phyloP scores from a whole-genome alignment of 1,140 invertebrate genomes.

The Argopecten irradians region DNA sequence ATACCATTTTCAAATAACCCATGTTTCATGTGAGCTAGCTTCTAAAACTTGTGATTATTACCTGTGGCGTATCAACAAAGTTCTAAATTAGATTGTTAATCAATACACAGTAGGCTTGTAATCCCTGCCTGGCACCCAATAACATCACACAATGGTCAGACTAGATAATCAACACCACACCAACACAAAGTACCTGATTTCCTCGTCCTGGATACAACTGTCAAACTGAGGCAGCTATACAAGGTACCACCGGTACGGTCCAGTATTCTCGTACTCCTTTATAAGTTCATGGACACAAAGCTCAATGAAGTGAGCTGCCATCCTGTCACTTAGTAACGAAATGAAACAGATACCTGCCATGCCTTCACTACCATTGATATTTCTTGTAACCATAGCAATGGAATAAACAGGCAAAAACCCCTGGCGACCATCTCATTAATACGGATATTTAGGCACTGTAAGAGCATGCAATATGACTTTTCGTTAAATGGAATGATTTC shows the following conservation, averaged over 20 bases:
- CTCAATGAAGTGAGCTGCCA: not conserved
- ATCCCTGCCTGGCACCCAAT: not conserved
- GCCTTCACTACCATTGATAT: not conserved
- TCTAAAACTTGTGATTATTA: not conserved
- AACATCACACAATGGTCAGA: not conserved
- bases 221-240: not conserved
- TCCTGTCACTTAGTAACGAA: conserved; percentile 5
- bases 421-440: conserved; percentile 10
- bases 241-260: not conserved
- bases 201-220: not conserved
- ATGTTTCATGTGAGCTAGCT: not conserved
- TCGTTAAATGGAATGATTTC: conserved; percentile 10
- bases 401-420: not conserved
- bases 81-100: not conserved
- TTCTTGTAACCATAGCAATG: conserved; percentile 15
- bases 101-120: not conserved
- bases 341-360: not conserved
- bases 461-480: conserved; percentile 17
- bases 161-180: not conserved
- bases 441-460: conserved; percentile 5
- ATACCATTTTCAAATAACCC: not conserved
- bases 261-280: not conserved
- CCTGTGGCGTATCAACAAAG: not conserved
- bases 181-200: not conserved
- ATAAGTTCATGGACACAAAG: not conserved